Percentiles rank a stretch among this genome's conserved stretches.
These are phyloP conservation scores for Gambelia wislizenii DNA, from an alignment of 2,797 vertebrate genomes.

Conservation along the genomic window DNA sequence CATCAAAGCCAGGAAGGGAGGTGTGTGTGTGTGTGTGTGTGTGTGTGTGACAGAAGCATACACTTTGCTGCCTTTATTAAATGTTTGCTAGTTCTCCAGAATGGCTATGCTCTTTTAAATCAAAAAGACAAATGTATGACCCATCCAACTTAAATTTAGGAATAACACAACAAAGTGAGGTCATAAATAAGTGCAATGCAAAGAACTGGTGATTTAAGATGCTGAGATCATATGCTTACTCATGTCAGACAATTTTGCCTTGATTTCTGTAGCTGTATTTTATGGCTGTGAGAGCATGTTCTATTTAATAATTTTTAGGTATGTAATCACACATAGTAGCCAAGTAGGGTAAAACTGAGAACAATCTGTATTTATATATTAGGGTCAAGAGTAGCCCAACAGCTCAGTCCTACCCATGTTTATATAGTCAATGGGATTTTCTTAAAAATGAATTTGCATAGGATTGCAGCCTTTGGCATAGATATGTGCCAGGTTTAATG, in stretches of 20 bases:
- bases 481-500: neutral
- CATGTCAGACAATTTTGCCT: conserved; percentile 40
- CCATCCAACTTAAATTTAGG: conserved; percentile 17
- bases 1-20: neutral
- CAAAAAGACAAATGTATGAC: conserved; percentile 35
- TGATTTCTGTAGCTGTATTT: conserved; percentile 23
- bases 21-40: neutral
- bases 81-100: conserved; percentile 31
- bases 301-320: conserved; percentile 23
- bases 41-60: too few relatives aligned
- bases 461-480: neutral
- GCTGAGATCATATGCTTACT: conserved; percentile 34
- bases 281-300: conserved; percentile 32
- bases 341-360: neutral
- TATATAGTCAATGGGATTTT: neutral
- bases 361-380: neutral
- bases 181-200: conserved; percentile 26
- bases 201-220: conserved; percentile 22
- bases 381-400: neutral
- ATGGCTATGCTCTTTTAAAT: conserved; percentile 29
- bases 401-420: neutral
- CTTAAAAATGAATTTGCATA: neutral
- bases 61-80: conserved; percentile 35
- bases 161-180: conserved; percentile 34
- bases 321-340: conserved; percentile 19